These are phyloP conservation scores for Macrobrachium rosenbergii DNA, from an alignment of 1,140 invertebrate genomes.

Conservation along the genomic window DNA sequence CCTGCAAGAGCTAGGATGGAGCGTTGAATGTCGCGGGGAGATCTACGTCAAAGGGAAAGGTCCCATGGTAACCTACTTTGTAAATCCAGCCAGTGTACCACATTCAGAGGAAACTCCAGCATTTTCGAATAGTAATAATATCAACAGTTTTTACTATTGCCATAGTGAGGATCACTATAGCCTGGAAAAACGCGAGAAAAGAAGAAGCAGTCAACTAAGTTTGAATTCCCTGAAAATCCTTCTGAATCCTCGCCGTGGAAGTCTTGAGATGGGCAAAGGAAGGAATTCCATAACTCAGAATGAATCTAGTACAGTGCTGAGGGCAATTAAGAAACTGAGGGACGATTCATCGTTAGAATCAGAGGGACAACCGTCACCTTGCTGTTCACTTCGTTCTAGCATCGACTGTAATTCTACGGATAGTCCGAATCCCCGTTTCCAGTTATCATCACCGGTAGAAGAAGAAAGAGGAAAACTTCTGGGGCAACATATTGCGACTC, in stretches of 20 bases:
- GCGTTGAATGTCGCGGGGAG: constrained; percentile 67
- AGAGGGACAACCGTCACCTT: neutral
- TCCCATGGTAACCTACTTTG: constrained; percentile 72
- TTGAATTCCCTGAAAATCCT: constrained; percentile 36
- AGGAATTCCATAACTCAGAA: constrained; percentile 18
- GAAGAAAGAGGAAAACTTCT: too few species aligned
- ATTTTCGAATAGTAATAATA: constrained; percentile 22
- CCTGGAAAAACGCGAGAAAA: neutral
- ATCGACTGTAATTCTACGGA: too few species aligned
- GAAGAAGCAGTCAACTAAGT: constrained; percentile 53
- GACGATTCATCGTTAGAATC: neutral
- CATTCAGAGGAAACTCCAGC: neutral
- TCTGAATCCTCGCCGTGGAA: constrained; percentile 39
- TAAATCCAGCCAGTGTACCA: constrained; percentile 45
- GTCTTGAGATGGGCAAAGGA: constrained; percentile 36
- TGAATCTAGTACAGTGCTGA: constrained; percentile 7
- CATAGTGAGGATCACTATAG: neutral
- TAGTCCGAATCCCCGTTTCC: too few species aligned
- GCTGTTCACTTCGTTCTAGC: too few species aligned
- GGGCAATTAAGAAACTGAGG: neutral
- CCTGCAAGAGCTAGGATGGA: constrained; percentile 57
- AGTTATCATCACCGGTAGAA: too few species aligned
- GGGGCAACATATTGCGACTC: too few species aligned
- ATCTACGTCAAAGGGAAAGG: constrained; percentile 73
- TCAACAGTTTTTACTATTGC: constrained; percentile 17